Percentiles rank a stretch among this genome's conserved stretches.
Evolutionary conservation across 2,888 invertebrate genomes (phyloP).

Genomic region (Eilema griseolum): DNA sequence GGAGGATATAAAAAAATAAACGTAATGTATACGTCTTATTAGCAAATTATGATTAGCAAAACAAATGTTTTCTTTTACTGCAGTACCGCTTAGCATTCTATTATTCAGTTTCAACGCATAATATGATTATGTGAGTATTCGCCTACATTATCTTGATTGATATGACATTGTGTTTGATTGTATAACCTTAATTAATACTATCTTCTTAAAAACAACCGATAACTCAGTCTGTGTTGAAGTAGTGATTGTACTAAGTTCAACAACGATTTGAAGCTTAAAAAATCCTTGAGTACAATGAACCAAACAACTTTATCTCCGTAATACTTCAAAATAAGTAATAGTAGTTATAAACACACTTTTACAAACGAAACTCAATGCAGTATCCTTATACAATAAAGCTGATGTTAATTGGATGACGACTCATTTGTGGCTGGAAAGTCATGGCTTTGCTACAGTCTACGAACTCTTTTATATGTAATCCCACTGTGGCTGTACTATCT

Average conservation of each 20-base stretch:
- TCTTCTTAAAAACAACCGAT: constrained; percentile 32
- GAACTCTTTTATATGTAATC: too few species aligned
- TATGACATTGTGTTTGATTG: constrained; percentile 38
- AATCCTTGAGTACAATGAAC: constrained; percentile 20
- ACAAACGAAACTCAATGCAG: background rate
- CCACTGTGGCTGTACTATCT: too few species aligned
- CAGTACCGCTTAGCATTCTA: background rate
- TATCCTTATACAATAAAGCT: background rate
- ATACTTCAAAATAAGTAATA: background rate
- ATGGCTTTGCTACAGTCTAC: background rate
- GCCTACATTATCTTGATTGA: constrained; percentile 49
- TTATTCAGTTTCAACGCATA: constrained; percentile 11
- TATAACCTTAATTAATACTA: constrained; percentile 47
- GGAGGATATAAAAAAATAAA: too few species aligned
- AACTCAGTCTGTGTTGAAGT: constrained; percentile 17
- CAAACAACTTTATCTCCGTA: background rate
- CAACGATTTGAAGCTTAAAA: constrained; percentile 19
- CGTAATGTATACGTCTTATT: too few species aligned
- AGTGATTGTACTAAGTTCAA: constrained; percentile 21
- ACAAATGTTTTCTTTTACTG: background rate
- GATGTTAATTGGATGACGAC: background rate
- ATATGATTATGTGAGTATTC: constrained; percentile 18
- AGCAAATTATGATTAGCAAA: too few species aligned
- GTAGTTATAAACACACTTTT: background rate
- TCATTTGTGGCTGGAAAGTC: background rate